These are phyloP conservation scores for Megathymus violae DNA, from an alignment of 1,140 invertebrate genomes.

Conservation along the genomic window DNA sequence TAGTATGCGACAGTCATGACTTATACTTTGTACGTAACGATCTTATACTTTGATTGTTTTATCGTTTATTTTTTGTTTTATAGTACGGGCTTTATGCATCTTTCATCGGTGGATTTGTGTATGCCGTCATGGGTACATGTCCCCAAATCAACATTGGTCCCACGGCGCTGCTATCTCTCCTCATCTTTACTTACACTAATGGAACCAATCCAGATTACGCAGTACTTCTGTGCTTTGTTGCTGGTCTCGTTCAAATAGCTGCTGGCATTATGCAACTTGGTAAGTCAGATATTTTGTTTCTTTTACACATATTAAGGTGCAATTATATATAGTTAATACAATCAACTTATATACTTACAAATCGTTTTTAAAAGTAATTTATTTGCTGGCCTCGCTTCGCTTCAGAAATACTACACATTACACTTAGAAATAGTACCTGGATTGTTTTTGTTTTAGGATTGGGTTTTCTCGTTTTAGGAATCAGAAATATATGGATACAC, in stretches of 20 bases:
- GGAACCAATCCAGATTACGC: conserved; percentile 86
- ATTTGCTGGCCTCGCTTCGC: too few species aligned
- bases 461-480: too few species aligned
- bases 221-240: conserved; percentile 89
- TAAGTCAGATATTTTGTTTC: conserved; percentile 49
- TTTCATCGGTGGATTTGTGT: conserved; percentile 92
- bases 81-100: conserved; percentile 94
- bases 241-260: conserved; percentile 88
- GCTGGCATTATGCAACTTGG: conserved; percentile 89
- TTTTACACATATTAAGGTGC: neutral
- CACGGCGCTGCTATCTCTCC: conserved; percentile 89
- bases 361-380: too few species aligned
- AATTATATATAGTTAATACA: too few species aligned
- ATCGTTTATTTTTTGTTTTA: conserved; percentile 59
- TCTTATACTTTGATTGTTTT: too few species aligned
- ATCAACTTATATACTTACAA: too few species aligned
- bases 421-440: too few species aligned
- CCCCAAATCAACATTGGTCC: conserved; percentile 94
- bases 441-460: too few species aligned
- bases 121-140: conserved; percentile 91
- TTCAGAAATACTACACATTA: too few species aligned
- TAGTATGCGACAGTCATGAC: too few species aligned
- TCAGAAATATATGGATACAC: too few species aligned
- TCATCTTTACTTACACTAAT: conserved; percentile 87
- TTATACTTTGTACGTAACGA: too few species aligned